These are phyloP conservation scores for Nematostella vectensis DNA, from an alignment of 92 coral and sea anemone species.

Conservation along the genomic window DNA sequence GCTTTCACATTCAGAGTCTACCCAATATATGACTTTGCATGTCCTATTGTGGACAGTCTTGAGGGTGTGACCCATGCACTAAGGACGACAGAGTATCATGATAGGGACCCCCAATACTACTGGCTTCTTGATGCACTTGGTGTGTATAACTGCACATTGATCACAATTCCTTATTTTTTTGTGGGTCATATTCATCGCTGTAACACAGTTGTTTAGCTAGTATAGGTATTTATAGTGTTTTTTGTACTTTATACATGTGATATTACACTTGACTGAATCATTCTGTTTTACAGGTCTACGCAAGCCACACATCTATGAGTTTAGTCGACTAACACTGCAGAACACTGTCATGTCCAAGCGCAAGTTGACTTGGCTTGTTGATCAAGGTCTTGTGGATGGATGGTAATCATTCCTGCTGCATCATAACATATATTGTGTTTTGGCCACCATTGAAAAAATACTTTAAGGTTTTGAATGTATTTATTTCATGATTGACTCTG, in stretches of 20 bases:
- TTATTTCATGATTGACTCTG: background rate
- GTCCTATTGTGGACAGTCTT: constrained; percentile 95
- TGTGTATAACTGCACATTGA: constrained; percentile 22
- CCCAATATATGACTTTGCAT: constrained; percentile 97
- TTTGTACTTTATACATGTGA: too few relatives aligned
- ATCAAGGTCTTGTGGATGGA: constrained; percentile 91
- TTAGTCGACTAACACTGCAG: constrained; percentile 79
- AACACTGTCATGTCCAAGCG: constrained; percentile 95
- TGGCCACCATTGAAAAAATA: background rate
- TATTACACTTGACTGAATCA: too few relatives aligned
- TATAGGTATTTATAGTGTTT: too few relatives aligned
- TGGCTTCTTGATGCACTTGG: constrained; percentile 90
- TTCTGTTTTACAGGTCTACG: constrained; percentile 66
- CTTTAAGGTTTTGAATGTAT: background rate
- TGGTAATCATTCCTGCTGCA: constrained; percentile 59
- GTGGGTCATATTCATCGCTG: too few relatives aligned
- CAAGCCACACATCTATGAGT: constrained; percentile 76
- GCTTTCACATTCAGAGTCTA: constrained; percentile 62
- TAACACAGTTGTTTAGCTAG: too few relatives aligned
- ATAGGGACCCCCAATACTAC: constrained; percentile 90
- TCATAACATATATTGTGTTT: background rate
- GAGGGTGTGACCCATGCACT: constrained; percentile 98
- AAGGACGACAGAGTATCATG: constrained; percentile 96
- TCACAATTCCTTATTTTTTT: background rate
- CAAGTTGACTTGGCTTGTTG: constrained; percentile 82